phyloP scores from a whole-genome alignment of 2,113 vertebrate genomes.

The Heteronetta atricapilla region DNA sequence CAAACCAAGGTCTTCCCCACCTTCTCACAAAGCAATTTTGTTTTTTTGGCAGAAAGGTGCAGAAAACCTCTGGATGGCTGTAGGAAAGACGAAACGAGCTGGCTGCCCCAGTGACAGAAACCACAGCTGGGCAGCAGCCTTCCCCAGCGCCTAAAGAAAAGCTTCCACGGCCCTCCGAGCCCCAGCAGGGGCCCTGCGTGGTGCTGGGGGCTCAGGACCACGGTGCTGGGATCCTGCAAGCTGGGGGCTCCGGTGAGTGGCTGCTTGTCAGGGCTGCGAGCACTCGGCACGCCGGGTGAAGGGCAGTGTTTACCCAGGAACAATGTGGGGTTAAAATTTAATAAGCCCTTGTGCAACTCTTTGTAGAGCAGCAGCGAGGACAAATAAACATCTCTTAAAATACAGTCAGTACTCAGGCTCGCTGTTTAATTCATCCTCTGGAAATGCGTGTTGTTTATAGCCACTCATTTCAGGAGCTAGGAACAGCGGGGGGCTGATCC shows the following conservation, averaged over 20 bases:
- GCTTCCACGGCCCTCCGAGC: not conserved
- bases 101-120: not conserved
- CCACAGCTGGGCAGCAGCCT: not conserved
- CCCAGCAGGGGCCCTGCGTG: not conserved
- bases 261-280: not conserved
- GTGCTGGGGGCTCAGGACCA: not conserved
- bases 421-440: slow-evolving; percentile 10
- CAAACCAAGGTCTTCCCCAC: not conserved
- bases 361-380: slow-evolving; percentile 29
- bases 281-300: rapidly evolving
- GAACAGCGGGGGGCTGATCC: slow-evolving; percentile 35
- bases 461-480: slow-evolving; percentile 5
- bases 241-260: not conserved
- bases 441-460: slow-evolving; percentile 39
- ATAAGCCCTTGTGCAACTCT: slow-evolving; percentile 49
- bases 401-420: not conserved
- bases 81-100: not conserved
- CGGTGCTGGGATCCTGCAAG: no score
- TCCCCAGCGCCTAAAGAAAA: not conserved
- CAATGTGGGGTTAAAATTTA: slow-evolving; percentile 51
- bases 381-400: slow-evolving; percentile 57
- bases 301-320: slow-evolving; percentile 31
- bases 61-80: not conserved
- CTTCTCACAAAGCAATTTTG: not conserved
- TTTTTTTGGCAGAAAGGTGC: not conserved